A percentile compares a stretch with the other conserved stretches of the same genome.
Evolutionary conservation across 2,888 invertebrate species (phyloP).

Genomic region (Aporophyla lueneburgensis): DNA sequence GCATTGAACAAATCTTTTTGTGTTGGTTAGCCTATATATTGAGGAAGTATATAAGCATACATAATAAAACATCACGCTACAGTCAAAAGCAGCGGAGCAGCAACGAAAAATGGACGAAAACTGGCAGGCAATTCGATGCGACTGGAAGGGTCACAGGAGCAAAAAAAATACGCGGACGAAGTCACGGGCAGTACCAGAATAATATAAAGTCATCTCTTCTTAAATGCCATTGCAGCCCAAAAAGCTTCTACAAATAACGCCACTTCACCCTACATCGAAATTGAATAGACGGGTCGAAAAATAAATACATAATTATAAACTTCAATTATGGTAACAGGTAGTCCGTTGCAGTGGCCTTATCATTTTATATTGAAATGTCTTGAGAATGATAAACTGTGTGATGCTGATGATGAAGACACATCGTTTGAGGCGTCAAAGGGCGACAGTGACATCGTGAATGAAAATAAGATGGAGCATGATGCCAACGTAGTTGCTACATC

Average conservation of each 20-base stretch:
- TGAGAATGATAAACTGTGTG: constrained; percentile 64
- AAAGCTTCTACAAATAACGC: not conserved
- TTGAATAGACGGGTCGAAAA: not conserved
- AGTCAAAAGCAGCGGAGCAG: too few species aligned
- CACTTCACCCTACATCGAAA: not conserved
- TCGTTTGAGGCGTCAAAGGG: constrained; percentile 71
- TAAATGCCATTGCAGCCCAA: not conserved
- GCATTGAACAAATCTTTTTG: too few species aligned
- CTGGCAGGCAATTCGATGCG: too few species aligned
- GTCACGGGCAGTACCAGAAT: too few species aligned
- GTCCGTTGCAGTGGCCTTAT: constrained; percentile 74
- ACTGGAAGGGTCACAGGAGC: too few species aligned
- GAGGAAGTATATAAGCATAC: too few species aligned
- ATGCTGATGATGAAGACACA: constrained; percentile 69
- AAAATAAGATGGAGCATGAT: constrained; percentile 72
- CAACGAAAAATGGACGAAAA: too few species aligned
- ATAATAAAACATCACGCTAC: too few species aligned
- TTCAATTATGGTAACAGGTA: constrained; percentile 69
- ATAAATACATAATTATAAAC: constrained; percentile 4
- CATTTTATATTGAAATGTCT: constrained; percentile 74
- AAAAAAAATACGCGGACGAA: too few species aligned
- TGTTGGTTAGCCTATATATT: too few species aligned
- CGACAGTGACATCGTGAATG: constrained; percentile 69
- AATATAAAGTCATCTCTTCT: not conserved
- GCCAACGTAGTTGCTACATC: constrained; percentile 80